Evolutionary conservation across 2,888 invertebrate genomes (phyloP).

Genomic region (Anaspis maculata): DNA sequence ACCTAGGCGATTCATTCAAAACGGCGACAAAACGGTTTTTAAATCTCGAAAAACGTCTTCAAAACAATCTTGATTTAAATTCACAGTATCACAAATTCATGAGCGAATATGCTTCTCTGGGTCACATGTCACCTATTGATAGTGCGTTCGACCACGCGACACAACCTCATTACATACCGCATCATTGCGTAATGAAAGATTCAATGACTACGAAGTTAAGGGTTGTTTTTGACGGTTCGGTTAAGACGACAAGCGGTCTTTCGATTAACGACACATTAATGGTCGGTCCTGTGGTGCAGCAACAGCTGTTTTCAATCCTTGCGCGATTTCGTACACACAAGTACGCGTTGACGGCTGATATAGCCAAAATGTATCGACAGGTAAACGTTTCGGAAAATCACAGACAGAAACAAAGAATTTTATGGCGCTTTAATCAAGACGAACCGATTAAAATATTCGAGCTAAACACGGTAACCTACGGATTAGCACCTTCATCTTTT

Average conservation of each 20-base stretch:
- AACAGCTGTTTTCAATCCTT: constrained; percentile 8
- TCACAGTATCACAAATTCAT: neutral
- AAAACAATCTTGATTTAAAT: neutral
- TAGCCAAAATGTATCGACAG: constrained; percentile 10
- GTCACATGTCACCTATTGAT: neutral
- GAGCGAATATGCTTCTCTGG: neutral
- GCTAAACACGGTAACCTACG: constrained; percentile 10
- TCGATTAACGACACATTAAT: constrained; percentile 8
- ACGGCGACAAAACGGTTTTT: neutral
- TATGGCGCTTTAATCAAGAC: constrained; percentile 9
- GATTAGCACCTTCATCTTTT: constrained; percentile 3
- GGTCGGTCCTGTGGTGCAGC: constrained; percentile 7
- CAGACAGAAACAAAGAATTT: constrained; percentile 6
- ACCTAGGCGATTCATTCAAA: neutral
- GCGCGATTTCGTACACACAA: constrained; percentile 4
- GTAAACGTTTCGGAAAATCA: constrained; percentile 4
- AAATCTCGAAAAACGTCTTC: neutral
- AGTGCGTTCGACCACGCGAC: neutral
- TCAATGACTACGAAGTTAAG: constrained; percentile 1
- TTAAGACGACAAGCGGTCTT: constrained; percentile 2
- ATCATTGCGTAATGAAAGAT: constrained; percentile 1
- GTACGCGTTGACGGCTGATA: constrained; percentile 6
- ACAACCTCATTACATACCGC: neutral
- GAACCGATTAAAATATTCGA: constrained; percentile 4
- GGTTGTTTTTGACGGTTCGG: constrained; percentile 4